These are phyloP conservation scores for Drosophila ezoana DNA, from an alignment of 2,888 invertebrate species.

Conservation along the genomic window DNA sequence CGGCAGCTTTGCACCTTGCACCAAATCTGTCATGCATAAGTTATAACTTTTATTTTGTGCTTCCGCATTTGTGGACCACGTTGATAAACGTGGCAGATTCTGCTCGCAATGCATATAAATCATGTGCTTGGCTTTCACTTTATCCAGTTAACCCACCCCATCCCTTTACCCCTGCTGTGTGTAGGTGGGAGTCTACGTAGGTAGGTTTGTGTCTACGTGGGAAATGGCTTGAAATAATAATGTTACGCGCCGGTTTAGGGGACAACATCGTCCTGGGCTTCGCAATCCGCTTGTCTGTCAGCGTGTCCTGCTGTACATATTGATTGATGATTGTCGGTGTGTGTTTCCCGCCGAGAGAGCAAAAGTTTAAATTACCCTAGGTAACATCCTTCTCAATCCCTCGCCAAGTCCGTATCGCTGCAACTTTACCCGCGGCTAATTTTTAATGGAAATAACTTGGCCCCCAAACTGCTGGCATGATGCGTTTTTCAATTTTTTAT, in stretches of 20 bases:
- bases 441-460: slow-evolving; percentile 73
- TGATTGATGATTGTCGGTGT: slow-evolving; percentile 74
- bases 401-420: slow-evolving; percentile 7
- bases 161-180: slow-evolving; percentile 26
- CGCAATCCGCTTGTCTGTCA: slow-evolving; percentile 45
- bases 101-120: slow-evolving; percentile 66
- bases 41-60: slow-evolving; percentile 77
- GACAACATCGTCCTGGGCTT: slow-evolving; percentile 33
- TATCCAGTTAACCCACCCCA: slow-evolving; percentile 24
- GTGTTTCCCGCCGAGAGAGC: slow-evolving; percentile 48
- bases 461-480: slow-evolving; percentile 38
- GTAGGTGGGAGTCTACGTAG: slow-evolving; percentile 24
- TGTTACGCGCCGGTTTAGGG: slow-evolving; percentile 60
- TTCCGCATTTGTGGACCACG: slow-evolving; percentile 69
- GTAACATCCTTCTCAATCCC: slow-evolving; percentile 19
- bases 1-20: slow-evolving; percentile 73
- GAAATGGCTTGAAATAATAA: slow-evolving; percentile 78
- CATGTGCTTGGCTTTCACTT: slow-evolving; percentile 71
- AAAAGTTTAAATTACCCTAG: slow-evolving; percentile 70
- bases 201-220: slow-evolving; percentile 47
- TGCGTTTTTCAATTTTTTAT: slow-evolving; percentile 58
- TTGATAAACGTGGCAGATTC: slow-evolving; percentile 59
- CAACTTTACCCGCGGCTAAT: slow-evolving; percentile 62
- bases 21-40: slow-evolving; percentile 79
- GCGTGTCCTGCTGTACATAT: slow-evolving; percentile 57